Conservation (phyloP, 2,888 invertebrate species). For the Euplagia quadripunctaria region DNA sequence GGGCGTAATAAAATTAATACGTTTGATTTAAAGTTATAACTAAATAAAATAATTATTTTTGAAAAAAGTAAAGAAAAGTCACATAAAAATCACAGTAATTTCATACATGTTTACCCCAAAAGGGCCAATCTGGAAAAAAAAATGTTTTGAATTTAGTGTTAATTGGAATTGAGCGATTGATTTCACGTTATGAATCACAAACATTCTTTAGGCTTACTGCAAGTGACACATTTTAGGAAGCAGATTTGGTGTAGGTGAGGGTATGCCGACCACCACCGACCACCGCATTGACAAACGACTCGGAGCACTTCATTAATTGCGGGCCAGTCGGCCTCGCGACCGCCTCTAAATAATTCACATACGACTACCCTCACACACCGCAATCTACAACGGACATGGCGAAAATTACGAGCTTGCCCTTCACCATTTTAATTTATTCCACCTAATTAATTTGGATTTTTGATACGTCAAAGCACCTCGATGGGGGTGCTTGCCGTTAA, state of each 20-base stretch:
- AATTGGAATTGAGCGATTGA: conserved; percentile 37
- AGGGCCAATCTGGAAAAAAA: conserved; percentile 21
- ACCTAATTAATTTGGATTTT: conserved; percentile 70
- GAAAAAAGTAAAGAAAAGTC: conserved; percentile 11
- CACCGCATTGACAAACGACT: conserved; percentile 83
- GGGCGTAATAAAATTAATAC: not conserved
- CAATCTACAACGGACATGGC: conserved; percentile 68
- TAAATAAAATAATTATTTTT: not conserved
- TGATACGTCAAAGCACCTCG: conserved; percentile 56
- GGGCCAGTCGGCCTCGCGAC: conserved; percentile 76
- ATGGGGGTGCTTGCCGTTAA: conserved; percentile 32
- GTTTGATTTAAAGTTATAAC: conserved; percentile 2
- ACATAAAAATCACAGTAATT: conserved; percentile 19
- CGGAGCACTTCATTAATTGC: conserved; percentile 84
- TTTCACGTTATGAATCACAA: conserved; percentile 40
- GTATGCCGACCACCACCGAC: conserved; percentile 66
- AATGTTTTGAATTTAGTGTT: conserved; percentile 25
- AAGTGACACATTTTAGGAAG: conserved; percentile 72
- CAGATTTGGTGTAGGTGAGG: conserved; percentile 70
- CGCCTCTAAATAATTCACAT: conserved; percentile 85
- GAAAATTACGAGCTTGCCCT: conserved; percentile 67
- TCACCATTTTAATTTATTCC: conserved; percentile 67
- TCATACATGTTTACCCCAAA: conserved; percentile 20
- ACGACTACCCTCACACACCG: conserved; percentile 70
- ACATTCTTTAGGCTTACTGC: conserved; percentile 55